Conservation (phyloP, 1,140 invertebrate species). For the Drosophila bipectinata region DNA sequence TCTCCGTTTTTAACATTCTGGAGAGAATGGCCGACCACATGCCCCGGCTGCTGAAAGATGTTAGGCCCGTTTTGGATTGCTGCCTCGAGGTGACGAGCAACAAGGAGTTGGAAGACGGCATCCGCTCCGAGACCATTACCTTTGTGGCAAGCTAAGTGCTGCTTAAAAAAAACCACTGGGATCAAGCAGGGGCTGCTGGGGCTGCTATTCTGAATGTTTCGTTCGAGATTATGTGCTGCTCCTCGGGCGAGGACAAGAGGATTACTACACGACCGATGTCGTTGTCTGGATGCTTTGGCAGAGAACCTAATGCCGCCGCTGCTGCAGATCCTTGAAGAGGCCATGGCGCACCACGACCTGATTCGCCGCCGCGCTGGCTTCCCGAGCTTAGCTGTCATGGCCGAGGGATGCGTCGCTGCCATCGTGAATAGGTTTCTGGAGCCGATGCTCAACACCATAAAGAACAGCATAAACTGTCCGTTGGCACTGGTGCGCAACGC, state of each 20-base stretch:
- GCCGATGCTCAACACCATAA: constrained; percentile 88
- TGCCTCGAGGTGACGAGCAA: no score
- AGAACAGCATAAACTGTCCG: constrained; percentile 64
- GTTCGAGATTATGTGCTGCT: background rate
- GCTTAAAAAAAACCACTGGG: no score
- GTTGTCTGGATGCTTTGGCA: constrained; percentile 75
- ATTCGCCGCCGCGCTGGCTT: constrained; percentile 89
- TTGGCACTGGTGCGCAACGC: no score
- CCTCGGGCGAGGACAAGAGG: constrained; percentile 57
- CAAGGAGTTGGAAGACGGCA: no score
- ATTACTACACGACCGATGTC: constrained; percentile 84
- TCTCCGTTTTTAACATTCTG: no score
- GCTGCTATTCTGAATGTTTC: no score
- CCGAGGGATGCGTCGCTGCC: constrained; percentile 91
- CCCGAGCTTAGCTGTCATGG: constrained; percentile 73
- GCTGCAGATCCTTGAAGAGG: constrained; percentile 87
- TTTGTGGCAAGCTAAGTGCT: constrained; percentile 55
- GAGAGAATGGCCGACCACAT: no score
- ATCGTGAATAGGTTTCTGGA: constrained; percentile 90
- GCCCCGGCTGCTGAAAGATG: no score
- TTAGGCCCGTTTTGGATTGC: no score
- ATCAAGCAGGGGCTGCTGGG: no score
- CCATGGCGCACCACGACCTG: constrained; percentile 86
- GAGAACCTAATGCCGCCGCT: constrained; percentile 90
- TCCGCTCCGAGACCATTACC: no score